A percentile compares a stretch with the other conserved stretches of the same genome.
Conservation (phyloP, 2,113 vertebrate genomes). For the Syngnathus scovelli region DNA sequence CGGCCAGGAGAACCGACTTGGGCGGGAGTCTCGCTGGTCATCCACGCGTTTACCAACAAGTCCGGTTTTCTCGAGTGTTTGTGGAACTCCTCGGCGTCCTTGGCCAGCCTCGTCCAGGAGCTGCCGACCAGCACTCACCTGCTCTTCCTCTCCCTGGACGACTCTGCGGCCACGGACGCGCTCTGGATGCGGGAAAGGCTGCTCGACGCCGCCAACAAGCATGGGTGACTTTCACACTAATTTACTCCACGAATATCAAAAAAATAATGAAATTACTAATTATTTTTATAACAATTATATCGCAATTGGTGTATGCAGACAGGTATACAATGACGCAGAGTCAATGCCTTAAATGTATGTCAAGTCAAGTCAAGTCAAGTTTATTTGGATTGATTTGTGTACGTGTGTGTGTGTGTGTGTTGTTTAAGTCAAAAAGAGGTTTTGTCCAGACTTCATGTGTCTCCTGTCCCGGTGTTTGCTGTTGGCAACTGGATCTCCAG, state of each 20-base stretch:
- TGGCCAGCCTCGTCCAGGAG: conserved; percentile 54
- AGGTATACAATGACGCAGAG: no score
- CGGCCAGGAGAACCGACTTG: conserved; percentile 7
- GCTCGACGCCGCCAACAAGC: conserved; percentile 31
- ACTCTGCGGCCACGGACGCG: conserved; percentile 57
- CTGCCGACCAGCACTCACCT: conserved; percentile 58
- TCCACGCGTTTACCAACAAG: conserved; percentile 75
- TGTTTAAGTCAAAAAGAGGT: conserved; percentile 59
- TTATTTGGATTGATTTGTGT: no score
- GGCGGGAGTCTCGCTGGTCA: conserved; percentile 48
- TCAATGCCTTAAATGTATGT: not conserved
- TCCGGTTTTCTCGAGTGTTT: conserved; percentile 73
- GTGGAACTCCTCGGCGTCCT: conserved; percentile 65
- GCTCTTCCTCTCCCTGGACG: conserved; percentile 72
- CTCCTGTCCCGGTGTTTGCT: conserved; percentile 59
- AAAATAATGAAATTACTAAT: no score
- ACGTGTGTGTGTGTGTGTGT: not conserved
- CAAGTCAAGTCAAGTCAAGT: no score
- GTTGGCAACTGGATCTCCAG: conserved; percentile 76
- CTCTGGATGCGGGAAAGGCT: conserved; percentile 74
- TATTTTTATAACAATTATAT: no score
- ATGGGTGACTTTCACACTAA: conserved; percentile 46
- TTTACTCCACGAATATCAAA: no score
- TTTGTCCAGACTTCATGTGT: conserved; percentile 71
- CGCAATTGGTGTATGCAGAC: no score